Base-by-base conservation (phyloP, 2,888 invertebrate species). In the Ypsolopha scabrella region DNA sequence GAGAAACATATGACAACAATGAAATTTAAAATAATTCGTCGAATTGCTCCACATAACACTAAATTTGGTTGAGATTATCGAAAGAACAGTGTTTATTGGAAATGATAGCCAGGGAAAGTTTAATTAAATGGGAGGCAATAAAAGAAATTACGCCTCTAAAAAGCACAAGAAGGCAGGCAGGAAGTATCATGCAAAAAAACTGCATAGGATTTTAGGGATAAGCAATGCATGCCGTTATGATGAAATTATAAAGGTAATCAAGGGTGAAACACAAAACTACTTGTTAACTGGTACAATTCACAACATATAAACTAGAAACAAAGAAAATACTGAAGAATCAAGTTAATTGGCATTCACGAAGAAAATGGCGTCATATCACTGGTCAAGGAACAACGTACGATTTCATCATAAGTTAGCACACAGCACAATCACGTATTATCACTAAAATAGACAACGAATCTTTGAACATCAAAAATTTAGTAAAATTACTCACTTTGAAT, bases 311-410 rank as follows among this genome's bases (percentile, higher is more conserved):
- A 37, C 36, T 7, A 47, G 47, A 39, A 74, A 75, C 76, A 75
- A 80, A 73, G 80, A 77, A 76, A 77, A 72, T 78, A 78, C 68
- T 72, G 70, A 75, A 77, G 77, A 80, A 76, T 75, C 76, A 75
- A 67, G 71, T 55, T 86, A 83, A 85, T 83, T 86, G 86, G 86
- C 81, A 85, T 85, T 82, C 86, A 85, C 80, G 82, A 81, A 87
- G 85, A 87, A 87, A 87, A 87, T 87, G 87, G 87, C 87, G 87
- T 87, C 87, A 82, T 85, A 85, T 81, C 82, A 85, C 81, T 81
- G 79, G 75, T 83, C 83, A 83, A 80, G 80, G 83, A 85, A 82
- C 82, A 82, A 85, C 82, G 83, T 83, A 81, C 78, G 73, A 80
- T 86, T 87, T 86, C 79, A 71, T 82, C 79, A 82, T 80, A 70